A percentile compares a stretch with the other conserved stretches of the same genome.
Evolutionary conservation across 64 coral and sea anemone genomes (phyloP).

Genomic region (Trachythela sp.): DNA sequence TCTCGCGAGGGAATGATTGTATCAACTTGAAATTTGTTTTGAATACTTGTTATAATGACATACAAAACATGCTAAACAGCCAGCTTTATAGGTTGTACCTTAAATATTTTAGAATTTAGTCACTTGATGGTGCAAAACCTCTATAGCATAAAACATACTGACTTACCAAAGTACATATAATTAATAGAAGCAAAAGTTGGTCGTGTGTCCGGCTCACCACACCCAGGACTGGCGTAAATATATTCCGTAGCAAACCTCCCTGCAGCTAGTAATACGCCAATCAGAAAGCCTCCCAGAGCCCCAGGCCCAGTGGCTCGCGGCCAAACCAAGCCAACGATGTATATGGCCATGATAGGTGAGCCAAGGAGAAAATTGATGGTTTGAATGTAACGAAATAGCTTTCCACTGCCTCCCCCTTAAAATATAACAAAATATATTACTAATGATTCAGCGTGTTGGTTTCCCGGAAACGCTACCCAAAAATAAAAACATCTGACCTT

Average conservation of each 20-base stretch:
- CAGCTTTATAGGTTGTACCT: no score
- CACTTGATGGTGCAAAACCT: background rate
- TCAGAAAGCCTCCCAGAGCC: conserved; percentile 4
- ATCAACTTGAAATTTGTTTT: no score
- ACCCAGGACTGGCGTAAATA: conserved; percentile 48
- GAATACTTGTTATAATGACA: no score
- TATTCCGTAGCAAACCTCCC: conserved; percentile 73
- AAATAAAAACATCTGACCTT: background rate
- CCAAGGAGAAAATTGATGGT: conserved; percentile 11
- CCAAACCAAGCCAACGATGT: background rate
- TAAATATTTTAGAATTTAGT: no score
- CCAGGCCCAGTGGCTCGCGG: background rate
- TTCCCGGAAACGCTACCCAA: background rate
- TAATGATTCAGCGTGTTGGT: background rate
- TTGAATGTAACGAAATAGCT: conserved; percentile 8
- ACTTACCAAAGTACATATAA: conserved; percentile 89
- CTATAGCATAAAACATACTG: background rate
- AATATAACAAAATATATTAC: background rate
- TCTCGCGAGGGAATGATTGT: no score
- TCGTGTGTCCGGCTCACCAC: conserved; percentile 57
- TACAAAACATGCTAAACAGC: no score
- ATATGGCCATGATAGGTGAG: conserved; percentile 11
- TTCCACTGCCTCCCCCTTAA: background rate
- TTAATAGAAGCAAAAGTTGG: conserved; percentile 79
- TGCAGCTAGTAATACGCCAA: conserved; percentile 63